Percentiles rank a stretch among this genome's conserved stretches.
Conservation (phyloP, 2,888 invertebrate species). For the Drosophila birchii region DNA sequence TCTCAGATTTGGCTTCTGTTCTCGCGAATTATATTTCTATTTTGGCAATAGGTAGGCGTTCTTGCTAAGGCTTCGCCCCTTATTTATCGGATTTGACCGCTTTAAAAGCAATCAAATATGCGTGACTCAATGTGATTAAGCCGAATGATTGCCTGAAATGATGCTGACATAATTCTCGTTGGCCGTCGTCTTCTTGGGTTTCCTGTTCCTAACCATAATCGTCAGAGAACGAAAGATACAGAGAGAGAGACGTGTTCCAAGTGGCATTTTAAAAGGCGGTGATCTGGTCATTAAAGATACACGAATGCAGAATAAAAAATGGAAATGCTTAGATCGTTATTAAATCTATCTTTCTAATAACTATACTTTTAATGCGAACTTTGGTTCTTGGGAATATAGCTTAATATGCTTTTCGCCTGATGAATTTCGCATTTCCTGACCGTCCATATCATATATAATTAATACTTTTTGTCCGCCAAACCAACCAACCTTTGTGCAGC, state of each 20-base stretch:
- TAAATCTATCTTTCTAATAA: constrained; percentile 3
- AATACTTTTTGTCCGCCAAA: not conserved
- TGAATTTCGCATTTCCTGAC: constrained; percentile 16
- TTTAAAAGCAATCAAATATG: constrained; percentile 71
- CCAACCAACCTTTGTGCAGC: constrained; percentile 9
- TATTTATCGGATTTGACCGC: constrained; percentile 38
- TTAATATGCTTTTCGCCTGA: constrained; percentile 23
- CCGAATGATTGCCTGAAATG: constrained; percentile 61
- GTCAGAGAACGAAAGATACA: constrained; percentile 5
- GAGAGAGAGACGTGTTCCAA: constrained; percentile 21
- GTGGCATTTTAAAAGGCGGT: constrained; percentile 44
- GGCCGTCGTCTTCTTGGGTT: constrained; percentile 47
- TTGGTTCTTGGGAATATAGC: constrained; percentile 1
- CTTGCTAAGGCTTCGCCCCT: not conserved
- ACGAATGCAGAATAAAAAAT: constrained; percentile 18
- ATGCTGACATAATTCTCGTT: constrained; percentile 65
- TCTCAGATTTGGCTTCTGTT: not conserved
- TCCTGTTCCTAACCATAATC: constrained; percentile 57
- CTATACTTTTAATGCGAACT: constrained; percentile 6
- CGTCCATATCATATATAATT: not conserved
- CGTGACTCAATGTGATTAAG: constrained; percentile 70
- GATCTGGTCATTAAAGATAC: constrained; percentile 38
- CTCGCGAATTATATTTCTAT: constrained; percentile 4
- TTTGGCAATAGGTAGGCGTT: constrained; percentile 28
- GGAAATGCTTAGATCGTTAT: constrained; percentile 16